phyloP scores from a whole-genome alignment of 2,797 vertebrate genomes.

The Tenualosa ilisha region DNA sequence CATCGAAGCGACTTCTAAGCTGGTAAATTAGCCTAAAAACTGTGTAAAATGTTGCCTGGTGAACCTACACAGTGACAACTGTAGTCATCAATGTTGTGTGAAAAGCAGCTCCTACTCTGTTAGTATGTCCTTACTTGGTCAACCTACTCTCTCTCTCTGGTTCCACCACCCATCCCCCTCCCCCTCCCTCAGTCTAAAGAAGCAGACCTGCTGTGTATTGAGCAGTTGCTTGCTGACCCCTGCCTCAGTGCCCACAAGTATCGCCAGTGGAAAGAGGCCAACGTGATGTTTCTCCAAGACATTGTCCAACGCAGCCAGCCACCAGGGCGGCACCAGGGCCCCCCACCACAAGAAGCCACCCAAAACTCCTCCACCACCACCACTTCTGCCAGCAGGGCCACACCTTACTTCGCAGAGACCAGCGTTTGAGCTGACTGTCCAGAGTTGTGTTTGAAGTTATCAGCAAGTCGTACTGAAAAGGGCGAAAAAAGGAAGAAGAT shows the following conservation, averaged over 20 bases:
- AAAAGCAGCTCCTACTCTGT: neutral
- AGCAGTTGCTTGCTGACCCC: constrained; percentile 76
- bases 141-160: neutral
- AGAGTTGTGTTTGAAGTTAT: neutral
- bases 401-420: constrained; percentile 38
- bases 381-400: neutral
- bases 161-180: neutral
- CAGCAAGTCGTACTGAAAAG: neutral
- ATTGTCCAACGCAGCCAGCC: constrained; percentile 66
- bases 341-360: neutral
- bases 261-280: constrained; percentile 77
- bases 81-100: too few relatives aligned
- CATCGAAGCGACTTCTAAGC: too few relatives aligned
- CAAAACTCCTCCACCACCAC: neutral
- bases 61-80: too few relatives aligned
- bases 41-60: too few relatives aligned
- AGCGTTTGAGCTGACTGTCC: constrained; percentile 24
- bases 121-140: neutral
- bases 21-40: too few relatives aligned
- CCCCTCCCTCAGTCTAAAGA: constrained; percentile 75
- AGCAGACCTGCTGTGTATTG: constrained; percentile 78
- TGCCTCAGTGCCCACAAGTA: constrained; percentile 75
- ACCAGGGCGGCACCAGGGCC: neutral
- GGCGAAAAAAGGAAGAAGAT: neutral
- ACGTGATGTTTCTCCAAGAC: constrained; percentile 78